Evolutionary conservation across 2,888 invertebrate genomes (phyloP), one percentile per base, ranked within the genome.

Genomic region (Napeogenes sylphis): DNA sequence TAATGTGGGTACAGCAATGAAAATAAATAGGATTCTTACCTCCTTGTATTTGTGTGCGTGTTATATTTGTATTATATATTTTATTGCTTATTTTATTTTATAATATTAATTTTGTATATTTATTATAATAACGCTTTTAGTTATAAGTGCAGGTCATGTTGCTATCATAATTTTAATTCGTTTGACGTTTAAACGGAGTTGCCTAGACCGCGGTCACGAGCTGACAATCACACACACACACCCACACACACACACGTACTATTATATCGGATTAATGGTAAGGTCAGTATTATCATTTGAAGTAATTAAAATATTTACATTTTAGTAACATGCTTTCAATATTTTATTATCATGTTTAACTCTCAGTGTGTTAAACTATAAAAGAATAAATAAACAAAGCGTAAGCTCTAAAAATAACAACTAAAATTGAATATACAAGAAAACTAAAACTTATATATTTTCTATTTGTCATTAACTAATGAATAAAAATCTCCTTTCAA

Each of bases 11-110:
- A 75, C 75, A 66, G 82, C 85, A 72, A 85, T 87, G 82, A 84
- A 86, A 86, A 83, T 85, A 86, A 87, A 87, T 87, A 75, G 80
- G 76, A 80, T 82, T 77, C 75, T 76, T 75, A 66, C 67, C 71
- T 62, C 65, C 32, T 30, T 10, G 51, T 21, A 51, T 51, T 51
- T 51, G 30, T 51, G 3, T 21, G 21, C 21, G 14, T 51, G 8
- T 30, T 51, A 30, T 35, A 56, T 10, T 32, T 5, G 55, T 55
- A 6, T 14, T 5, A 8, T 38, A 2, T 13, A 2, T 42, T 38
- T 42, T 12, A 14, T 6, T 12, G n/a, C 13, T 55, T n/a, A 35
- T n/a, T 0, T n/a, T 8, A 47, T 47, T 0, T 14, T 8, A 38
- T 6, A 6, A 38, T 38, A 35, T 35, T 6, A 6, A 38, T 38